These are phyloP conservation scores for Pluvianellus socialis DNA, from an alignment of 2,113 vertebrate species.

Conservation along the genomic window DNA sequence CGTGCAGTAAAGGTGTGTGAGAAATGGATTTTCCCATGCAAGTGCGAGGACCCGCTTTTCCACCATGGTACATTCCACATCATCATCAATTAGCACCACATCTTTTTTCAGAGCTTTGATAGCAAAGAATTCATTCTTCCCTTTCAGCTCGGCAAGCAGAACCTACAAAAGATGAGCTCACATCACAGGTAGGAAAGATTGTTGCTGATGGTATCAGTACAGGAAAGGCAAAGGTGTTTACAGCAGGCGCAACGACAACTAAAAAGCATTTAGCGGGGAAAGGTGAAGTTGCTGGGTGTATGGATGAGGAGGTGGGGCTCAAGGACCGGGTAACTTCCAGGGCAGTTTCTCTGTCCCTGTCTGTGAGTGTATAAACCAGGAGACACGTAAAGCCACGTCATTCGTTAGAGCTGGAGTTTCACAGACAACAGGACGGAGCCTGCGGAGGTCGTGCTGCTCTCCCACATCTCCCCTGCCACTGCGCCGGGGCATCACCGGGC, in stretches of 20 bases:
- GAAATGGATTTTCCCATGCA: constrained; percentile 96
- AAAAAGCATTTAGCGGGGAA: neutral
- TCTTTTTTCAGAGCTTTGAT: constrained; percentile 97
- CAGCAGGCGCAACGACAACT: neutral
- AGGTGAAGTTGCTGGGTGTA: neutral
- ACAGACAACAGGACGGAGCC: neutral
- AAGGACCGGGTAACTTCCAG: neutral
- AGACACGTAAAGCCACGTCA: neutral
- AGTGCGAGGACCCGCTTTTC: constrained; percentile 95
- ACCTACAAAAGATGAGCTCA: constrained; percentile 75
- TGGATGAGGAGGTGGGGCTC: neutral
- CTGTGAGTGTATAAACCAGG: neutral
- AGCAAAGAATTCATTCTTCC: constrained; percentile 89
- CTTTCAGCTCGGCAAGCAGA: constrained; percentile 92
- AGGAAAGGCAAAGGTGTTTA: neutral
- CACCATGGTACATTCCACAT: constrained; percentile 98
- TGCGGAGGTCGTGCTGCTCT: neutral
- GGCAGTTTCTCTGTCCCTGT: neutral
- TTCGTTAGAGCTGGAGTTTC: neutral
- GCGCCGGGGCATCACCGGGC: neutral
- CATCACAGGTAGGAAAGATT: fast-evolving
- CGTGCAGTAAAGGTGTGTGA: constrained; percentile 93
- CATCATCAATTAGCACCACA: constrained; percentile 98
- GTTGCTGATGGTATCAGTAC: neutral
- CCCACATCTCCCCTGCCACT: neutral